Evolutionary conservation across 2,113 vertebrate species (phyloP).

Genomic region (Silurus asotus): DNA sequence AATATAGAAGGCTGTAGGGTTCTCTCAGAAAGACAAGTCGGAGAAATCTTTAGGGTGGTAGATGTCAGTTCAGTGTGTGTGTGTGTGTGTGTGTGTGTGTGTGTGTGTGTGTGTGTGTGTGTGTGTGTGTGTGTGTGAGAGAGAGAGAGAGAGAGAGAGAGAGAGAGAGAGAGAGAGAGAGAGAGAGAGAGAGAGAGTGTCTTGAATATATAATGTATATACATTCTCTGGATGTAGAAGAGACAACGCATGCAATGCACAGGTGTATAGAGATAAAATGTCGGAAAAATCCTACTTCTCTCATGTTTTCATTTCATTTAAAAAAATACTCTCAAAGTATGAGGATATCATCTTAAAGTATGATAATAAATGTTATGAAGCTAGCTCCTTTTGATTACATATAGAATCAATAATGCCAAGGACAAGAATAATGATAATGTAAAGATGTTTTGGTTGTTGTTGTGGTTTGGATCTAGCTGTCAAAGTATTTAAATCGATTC

Average conservation of each 20-base stretch:
- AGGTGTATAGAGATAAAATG: neutral
- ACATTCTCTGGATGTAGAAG: neutral
- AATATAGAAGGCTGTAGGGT: neutral
- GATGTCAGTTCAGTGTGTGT: neutral
- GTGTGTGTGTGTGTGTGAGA: no score
- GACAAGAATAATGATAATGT: neutral
- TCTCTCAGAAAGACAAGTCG: neutral
- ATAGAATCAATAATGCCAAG: neutral
- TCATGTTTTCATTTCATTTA: neutral
- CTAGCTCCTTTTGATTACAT: neutral
- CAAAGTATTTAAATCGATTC: neutral
- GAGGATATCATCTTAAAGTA: no score
- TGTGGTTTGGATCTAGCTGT: neutral
- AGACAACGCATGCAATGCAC: neutral
- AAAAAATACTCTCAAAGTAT: neutral
- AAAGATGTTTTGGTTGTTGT: neutral
- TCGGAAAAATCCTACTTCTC: neutral
- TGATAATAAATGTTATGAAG: no score
- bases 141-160: no score
- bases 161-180: neutral
- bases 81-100: no score
- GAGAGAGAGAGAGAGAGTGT: neutral
- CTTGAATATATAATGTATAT: neutral
- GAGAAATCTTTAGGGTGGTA: neutral
- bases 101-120: no score